Percentiles rank a stretch among this genome's conserved stretches.
Evolutionary conservation across 2,113 vertebrate genomes (phyloP).

Genomic region (Patagioenas fasciata): DNA sequence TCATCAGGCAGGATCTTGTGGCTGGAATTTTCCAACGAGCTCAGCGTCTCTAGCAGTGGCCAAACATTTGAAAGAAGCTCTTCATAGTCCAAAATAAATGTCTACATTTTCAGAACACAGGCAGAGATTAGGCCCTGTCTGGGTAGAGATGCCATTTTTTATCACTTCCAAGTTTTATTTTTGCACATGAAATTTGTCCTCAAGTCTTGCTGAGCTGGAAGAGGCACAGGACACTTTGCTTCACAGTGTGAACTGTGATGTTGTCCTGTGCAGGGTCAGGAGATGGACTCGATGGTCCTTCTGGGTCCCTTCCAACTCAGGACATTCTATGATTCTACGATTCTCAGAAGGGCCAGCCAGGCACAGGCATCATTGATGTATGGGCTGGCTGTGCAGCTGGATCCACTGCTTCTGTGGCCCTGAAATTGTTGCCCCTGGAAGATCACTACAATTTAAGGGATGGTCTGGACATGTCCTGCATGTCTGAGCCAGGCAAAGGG

Average conservation of each 20-base stretch:
- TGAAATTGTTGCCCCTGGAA: background rate
- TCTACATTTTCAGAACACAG: conserved; percentile 43
- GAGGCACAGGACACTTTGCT: background rate
- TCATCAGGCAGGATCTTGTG: background rate
- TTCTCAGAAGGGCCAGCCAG: background rate
- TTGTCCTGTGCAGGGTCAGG: too few species aligned
- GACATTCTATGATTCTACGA: too few species aligned
- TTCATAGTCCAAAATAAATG: conserved; percentile 56
- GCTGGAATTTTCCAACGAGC: conserved; percentile 27
- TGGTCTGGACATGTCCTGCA: background rate
- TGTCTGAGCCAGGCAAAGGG: background rate
- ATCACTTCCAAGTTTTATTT: conserved; percentile 36
- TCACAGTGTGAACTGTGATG: background rate
- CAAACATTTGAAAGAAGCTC: background rate
- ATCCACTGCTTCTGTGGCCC: background rate
- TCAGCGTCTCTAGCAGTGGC: background rate
- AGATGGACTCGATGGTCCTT: too few species aligned
- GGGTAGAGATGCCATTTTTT: conserved; percentile 10
- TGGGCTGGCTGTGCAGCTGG: background rate
- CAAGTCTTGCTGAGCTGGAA: background rate
- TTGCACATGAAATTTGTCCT: background rate
- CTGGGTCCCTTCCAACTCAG: too few species aligned
- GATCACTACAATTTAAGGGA: background rate
- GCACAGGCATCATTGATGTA: accelerated
- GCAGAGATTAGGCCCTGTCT: conserved; percentile 52